Conservation (phyloP, 1,140 invertebrate species). For the Chironomus tepperi region DNA sequence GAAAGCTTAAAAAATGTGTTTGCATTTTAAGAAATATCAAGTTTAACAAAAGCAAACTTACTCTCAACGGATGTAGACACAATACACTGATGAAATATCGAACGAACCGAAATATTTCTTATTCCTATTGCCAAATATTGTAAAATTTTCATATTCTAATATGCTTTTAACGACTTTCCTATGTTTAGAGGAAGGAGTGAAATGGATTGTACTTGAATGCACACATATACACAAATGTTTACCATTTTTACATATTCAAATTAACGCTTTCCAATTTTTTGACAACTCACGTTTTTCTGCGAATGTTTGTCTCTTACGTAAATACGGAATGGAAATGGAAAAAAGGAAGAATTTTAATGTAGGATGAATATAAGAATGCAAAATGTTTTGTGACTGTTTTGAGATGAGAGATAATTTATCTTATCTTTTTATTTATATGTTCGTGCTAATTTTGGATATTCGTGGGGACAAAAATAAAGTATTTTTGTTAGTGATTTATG, state of each 20-base stretch:
- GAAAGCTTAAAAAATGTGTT: not conserved
- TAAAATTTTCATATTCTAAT: conserved; percentile 2
- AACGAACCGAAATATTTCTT: not conserved
- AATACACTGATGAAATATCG: not conserved
- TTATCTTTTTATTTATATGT: too few relatives aligned
- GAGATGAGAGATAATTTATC: too few relatives aligned
- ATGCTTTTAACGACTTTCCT: not conserved
- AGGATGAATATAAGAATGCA: not conserved
- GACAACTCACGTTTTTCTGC: not conserved
- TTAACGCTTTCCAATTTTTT: not conserved
- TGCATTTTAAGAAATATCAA: not conserved
- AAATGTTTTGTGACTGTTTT: too few relatives aligned
- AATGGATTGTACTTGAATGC: not conserved
- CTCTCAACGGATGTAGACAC: not conserved
- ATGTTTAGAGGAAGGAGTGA: not conserved
- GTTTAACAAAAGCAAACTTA: not conserved
- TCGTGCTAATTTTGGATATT: too few relatives aligned
- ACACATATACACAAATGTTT: not conserved
- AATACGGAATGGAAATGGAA: not conserved
- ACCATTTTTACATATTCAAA: not conserved
- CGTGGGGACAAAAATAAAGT: too few relatives aligned
- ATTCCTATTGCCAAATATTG: not conserved
- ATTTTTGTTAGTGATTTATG: too few relatives aligned
- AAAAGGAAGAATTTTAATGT: not conserved
- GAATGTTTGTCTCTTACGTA: not conserved